Base-by-base conservation (phyloP, 2,888 invertebrate species). In the Stenurella melanura region DNA sequence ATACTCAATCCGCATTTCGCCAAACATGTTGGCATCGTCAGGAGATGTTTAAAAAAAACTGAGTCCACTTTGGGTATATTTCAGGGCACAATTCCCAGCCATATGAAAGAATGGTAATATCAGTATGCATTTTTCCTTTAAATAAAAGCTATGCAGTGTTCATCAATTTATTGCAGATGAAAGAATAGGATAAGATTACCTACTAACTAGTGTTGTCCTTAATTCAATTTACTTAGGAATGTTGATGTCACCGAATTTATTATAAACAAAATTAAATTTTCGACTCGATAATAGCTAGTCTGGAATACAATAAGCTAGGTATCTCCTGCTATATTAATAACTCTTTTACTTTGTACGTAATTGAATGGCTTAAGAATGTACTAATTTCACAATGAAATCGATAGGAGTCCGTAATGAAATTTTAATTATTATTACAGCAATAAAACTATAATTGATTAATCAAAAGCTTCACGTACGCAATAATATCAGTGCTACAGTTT, bases 251-350 rank as follows among this genome's bases (percentile, higher is more conserved):
- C 50, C n/a, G 6, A 50, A 7, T 15, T 50, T 4, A n/a, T 15
- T 50, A 17, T n/a, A n/a, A 1, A 50, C n/a, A 15, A 50, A 50
- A 50, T 50, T 9, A 60, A 67, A 67, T n/a, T 67, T 67, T n/a
- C 42, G 17, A 19, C 54, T 67, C 21, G 15, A n/a, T 67, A 21
- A 7, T 19, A 15, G 17, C 17, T 42, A 38, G 38, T 21, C 54
- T 67, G 66, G 21, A 67, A 54, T 67, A 67, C 56, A 68, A 68
- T 68, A 57, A 68, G 26, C 26, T 15, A 17, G 56, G 17, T 56
- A 68, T 56, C 56, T 30, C 12, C 57, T 19, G 10, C 11, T 64
- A 19, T 30, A 63, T 63, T 63, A 63, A 12, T 50, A 58, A 11
- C n/a, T 67, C 21, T 19, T 67, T 42, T 50, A 42, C 50, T 67